These are phyloP conservation scores for Lepidurus apus DNA, from an alignment of 1,140 invertebrate species.

Conservation along the genomic window DNA sequence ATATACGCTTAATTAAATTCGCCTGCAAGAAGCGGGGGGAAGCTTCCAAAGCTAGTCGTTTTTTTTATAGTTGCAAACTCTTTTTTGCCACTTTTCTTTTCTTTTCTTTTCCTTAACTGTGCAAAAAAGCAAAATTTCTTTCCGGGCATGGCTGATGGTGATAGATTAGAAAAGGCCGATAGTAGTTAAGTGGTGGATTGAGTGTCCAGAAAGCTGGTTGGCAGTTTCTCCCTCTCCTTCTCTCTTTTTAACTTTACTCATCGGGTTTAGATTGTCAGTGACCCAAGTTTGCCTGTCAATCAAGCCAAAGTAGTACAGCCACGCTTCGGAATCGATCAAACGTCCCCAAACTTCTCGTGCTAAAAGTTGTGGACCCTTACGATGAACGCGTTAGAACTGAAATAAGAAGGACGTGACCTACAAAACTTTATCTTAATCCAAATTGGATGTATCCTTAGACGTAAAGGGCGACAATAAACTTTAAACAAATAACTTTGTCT, in stretches of 20 bases:
- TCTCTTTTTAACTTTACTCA: not conserved
- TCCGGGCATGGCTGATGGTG: not conserved
- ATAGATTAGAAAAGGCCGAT: not conserved
- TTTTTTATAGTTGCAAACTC: not conserved
- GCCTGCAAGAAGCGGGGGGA: not conserved
- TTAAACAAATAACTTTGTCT: too few relatives aligned
- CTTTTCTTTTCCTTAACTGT: not conserved
- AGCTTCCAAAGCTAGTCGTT: not conserved
- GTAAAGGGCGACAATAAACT: too few relatives aligned
- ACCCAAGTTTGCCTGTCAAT: constrained; percentile 14
- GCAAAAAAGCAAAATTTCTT: not conserved
- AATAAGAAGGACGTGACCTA: too few relatives aligned
- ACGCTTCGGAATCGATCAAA: not conserved
- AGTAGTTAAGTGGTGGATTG: not conserved
- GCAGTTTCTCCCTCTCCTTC: not conserved
- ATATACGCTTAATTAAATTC: constrained; percentile 16
- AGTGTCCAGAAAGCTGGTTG: constrained; percentile 14
- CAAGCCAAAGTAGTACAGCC: not conserved
- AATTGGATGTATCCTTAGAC: too few relatives aligned
- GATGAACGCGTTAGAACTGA: too few relatives aligned
- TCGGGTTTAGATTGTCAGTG: constrained; percentile 14
- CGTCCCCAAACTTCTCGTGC: not conserved
- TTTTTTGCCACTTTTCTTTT: not conserved
- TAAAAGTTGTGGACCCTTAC: too few relatives aligned
- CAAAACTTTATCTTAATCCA: too few relatives aligned